A percentile compares a stretch with the other conserved stretches of the same genome.
phyloP scores from a whole-genome alignment of 2,113 vertebrate species.

The Callospermophilus lateralis region DNA sequence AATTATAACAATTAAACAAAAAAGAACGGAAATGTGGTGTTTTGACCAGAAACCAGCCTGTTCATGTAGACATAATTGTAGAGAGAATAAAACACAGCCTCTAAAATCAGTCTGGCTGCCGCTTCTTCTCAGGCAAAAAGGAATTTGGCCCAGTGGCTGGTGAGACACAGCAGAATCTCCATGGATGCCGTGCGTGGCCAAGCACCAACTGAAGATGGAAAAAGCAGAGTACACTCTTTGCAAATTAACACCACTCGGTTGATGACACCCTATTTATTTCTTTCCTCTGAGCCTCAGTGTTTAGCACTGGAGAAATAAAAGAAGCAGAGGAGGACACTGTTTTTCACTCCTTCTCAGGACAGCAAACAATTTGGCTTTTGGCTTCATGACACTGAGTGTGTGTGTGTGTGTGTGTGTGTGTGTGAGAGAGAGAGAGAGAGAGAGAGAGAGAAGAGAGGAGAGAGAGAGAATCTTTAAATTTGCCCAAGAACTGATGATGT shows the following conservation, averaged over 20 bases:
- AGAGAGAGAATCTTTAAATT: too few species aligned
- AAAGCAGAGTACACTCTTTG: background rate
- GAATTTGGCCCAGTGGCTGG: background rate
- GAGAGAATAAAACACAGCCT: background rate
- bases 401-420: too few species aligned
- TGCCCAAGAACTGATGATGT: too few species aligned
- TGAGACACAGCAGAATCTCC: background rate
- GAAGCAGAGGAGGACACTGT: background rate
- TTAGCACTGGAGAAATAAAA: background rate
- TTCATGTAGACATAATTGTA: background rate
- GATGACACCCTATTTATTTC: background rate
- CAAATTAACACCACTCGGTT: constrained; percentile 59
- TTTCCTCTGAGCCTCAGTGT: background rate
- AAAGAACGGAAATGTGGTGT: constrained; percentile 16
- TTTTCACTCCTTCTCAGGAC: background rate
- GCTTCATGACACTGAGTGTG: background rate
- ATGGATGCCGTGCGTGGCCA: background rate
- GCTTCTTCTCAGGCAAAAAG: background rate
- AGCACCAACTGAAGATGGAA: constrained; percentile 47
- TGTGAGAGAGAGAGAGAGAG: too few species aligned
- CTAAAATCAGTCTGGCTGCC: constrained; percentile 11
- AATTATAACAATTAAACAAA: background rate
- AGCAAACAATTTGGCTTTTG: background rate
- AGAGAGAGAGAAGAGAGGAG: too few species aligned
- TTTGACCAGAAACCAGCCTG: constrained; percentile 41